phyloP scores from a whole-genome alignment of 2,888 invertebrate genomes.

The Unio delphinus region DNA sequence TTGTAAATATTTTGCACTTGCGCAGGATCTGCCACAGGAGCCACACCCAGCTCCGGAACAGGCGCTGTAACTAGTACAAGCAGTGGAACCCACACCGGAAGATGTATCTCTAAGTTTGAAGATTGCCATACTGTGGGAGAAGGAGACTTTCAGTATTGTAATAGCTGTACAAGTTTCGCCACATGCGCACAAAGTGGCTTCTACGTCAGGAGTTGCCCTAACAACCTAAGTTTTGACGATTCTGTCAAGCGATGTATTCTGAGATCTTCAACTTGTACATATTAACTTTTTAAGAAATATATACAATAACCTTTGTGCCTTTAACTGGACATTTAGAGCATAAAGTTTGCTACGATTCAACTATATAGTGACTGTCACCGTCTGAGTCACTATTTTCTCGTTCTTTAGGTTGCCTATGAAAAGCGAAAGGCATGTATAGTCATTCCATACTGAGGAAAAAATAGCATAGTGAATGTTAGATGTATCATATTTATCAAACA shows the following conservation, averaged over 20 bases:
- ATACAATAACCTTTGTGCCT: too few species aligned
- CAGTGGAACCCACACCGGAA: slow-evolving; percentile 5
- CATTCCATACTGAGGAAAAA: too few species aligned
- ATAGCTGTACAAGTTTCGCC: slow-evolving; percentile 29
- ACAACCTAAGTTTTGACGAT: slow-evolving; percentile 23
- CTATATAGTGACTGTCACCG: too few species aligned
- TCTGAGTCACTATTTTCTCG: too few species aligned
- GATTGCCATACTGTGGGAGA: slow-evolving; percentile 22
- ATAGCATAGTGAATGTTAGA: too few species aligned
- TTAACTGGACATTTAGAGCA: too few species aligned
- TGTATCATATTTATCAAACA: too few species aligned
- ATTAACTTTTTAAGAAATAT: background rate
- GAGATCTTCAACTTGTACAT: slow-evolving; percentile 1
- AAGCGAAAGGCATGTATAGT: too few species aligned
- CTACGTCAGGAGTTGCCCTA: slow-evolving; percentile 32
- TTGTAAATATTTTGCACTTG: background rate
- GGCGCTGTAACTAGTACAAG: background rate
- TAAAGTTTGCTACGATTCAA: too few species aligned
- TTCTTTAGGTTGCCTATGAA: too few species aligned
- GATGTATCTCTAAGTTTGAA: slow-evolving; percentile 19
- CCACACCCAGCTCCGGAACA: background rate
- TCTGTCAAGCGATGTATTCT: slow-evolving; percentile 15
- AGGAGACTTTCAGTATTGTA: slow-evolving; percentile 29
- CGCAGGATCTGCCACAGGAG: background rate
- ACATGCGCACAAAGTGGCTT: slow-evolving; percentile 36